Percentiles rank a stretch among this genome's conserved stretches.
Evolutionary conservation across 1,140 invertebrate genomes (phyloP).

Genomic region (Drosophila lacteicornis): DNA sequence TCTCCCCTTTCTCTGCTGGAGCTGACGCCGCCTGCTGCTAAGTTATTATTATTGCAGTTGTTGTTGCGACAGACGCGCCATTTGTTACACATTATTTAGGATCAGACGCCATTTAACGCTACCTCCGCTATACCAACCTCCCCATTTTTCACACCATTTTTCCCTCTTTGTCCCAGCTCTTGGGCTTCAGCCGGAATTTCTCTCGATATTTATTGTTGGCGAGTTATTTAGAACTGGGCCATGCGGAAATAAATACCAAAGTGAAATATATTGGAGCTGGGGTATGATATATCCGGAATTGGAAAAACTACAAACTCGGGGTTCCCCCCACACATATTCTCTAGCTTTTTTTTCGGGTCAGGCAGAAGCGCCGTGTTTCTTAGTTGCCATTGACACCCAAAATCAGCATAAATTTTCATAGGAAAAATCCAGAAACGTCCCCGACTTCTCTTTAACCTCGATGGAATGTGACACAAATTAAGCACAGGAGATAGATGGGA

Average conservation of each 20-base stretch:
- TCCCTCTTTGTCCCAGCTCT: background rate
- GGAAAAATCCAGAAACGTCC: slow-evolving; percentile 33
- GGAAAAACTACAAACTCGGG: slow-evolving; percentile 28
- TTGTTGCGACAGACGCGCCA: slow-evolving; percentile 71
- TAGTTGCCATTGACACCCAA: slow-evolving; percentile 36
- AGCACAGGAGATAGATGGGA: slow-evolving; percentile 17
- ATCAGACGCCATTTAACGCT: slow-evolving; percentile 33
- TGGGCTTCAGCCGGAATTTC: slow-evolving; percentile 49
- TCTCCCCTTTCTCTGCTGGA: slow-evolving; percentile 5
- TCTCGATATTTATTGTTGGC: slow-evolving; percentile 64
- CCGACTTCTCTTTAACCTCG: slow-evolving; percentile 11
- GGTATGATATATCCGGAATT: slow-evolving; percentile 44
- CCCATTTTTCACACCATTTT: background rate
- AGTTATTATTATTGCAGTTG: slow-evolving; percentile 75
- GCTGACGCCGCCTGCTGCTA: slow-evolving; percentile 37
- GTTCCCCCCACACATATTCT: background rate
- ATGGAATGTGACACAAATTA: slow-evolving; percentile 47
- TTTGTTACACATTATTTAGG: slow-evolving; percentile 81
- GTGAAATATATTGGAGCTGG: slow-evolving; percentile 39
- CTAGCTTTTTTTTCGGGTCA: background rate
- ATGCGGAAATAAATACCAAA: slow-evolving; percentile 68
- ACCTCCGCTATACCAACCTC: slow-evolving; percentile 4
- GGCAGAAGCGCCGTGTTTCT: background rate
- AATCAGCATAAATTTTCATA: slow-evolving; percentile 50
- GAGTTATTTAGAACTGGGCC: slow-evolving; percentile 60